These are phyloP conservation scores for Malacoctenus gilli DNA, from an alignment of 2,797 vertebrate species.

Conservation along the genomic window DNA sequence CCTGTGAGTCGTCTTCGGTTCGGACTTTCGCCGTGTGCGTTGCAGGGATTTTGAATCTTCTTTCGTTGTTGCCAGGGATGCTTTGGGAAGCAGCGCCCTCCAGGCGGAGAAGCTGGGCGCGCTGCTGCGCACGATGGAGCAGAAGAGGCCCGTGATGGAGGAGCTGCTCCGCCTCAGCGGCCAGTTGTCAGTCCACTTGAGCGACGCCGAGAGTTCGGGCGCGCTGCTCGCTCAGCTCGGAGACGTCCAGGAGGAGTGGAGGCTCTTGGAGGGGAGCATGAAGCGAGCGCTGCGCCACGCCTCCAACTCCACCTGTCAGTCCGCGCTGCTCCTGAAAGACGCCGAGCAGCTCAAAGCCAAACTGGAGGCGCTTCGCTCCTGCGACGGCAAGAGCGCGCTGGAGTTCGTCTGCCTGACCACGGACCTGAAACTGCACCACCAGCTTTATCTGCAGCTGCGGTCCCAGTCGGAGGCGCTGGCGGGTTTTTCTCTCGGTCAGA, in stretches of 20 bases:
- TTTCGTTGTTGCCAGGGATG: conserved; percentile 73
- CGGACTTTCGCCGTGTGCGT: too few species aligned
- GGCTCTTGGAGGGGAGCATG: conserved; percentile 78
- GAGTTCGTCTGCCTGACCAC: conserved; percentile 65
- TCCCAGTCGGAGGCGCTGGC: conserved; percentile 79
- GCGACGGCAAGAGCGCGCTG: conserved; percentile 43
- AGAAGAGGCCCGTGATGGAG: conserved; percentile 78
- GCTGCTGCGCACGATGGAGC: conserved; percentile 75
- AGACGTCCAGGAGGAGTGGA: conserved; percentile 85
- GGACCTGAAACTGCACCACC: conserved; percentile 80
- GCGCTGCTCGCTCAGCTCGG: conserved; percentile 82
- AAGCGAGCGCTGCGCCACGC: conserved; percentile 81
- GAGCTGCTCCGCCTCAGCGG: conserved; percentile 78
- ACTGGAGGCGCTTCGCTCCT: conserved; percentile 69
- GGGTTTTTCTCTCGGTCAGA: conserved; percentile 84
- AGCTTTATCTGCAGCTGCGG: conserved; percentile 77
- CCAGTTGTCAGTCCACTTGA: conserved; percentile 78
- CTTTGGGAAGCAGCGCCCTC: conserved; percentile 76
- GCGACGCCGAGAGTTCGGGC: conserved; percentile 83
- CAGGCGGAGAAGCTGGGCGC: conserved; percentile 81
- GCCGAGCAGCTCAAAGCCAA: conserved; percentile 69
- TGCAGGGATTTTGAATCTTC: too few species aligned
- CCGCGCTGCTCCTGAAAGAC: conserved; percentile 74
- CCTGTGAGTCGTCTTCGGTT: conserved; percentile 91
- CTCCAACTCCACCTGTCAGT: conserved; percentile 74